Evolutionary conservation across 2,888 invertebrate genomes (phyloP), one percentile per base, ranked within the genome.

Genomic region (Cephonodes hylas): DNA sequence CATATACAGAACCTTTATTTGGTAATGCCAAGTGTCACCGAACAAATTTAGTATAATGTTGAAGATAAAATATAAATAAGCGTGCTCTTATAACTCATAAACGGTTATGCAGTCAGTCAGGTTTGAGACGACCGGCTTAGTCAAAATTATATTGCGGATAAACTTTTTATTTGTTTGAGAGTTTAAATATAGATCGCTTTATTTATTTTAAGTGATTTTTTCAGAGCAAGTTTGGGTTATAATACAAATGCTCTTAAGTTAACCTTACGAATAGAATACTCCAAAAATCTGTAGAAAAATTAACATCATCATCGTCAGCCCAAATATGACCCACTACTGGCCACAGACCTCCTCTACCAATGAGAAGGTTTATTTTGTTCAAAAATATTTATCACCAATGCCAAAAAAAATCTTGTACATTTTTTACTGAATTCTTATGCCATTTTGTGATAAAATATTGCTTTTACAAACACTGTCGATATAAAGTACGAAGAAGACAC

Each of bases 41-140:
- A 10, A 4, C 45, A 45, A 45, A 18, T 53, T 8, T 4, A 31
- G 15, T 42, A 53, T 34, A 23, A 48, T 42, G 42, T 42, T 53
- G 42, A 20, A 42, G 48, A 38, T 53, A 64, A 68, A 70, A 60
- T 63, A 66, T 68, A 65, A 73, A 73, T 71, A 58, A 67, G 58
- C 59, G 59, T 62, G 65, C 64, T 73, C 64, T 69, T 71, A 69
- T 71, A 65, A 31, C 18, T 66, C 67, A 66, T 71, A 72, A 71
- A 64, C 67, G 67, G 61, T 53, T 13, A 63, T 56, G 57, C 62
- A 66, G 63, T 64, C 58, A 58, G 65, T 66, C 68, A 62, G 61
- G 57, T 58, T 61, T 34, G 42, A 42, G 44, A 22, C 48, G 22
- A 27, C n/a, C n/a, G n/a, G 53, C 59, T 42, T 31, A 34, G 53